A percentile compares a stretch with the other conserved stretches of the same genome.
These are phyloP conservation scores for Sebastes steindachneri DNA, from an alignment of 2,797 vertebrate genomes.

Conservation along the genomic window DNA sequence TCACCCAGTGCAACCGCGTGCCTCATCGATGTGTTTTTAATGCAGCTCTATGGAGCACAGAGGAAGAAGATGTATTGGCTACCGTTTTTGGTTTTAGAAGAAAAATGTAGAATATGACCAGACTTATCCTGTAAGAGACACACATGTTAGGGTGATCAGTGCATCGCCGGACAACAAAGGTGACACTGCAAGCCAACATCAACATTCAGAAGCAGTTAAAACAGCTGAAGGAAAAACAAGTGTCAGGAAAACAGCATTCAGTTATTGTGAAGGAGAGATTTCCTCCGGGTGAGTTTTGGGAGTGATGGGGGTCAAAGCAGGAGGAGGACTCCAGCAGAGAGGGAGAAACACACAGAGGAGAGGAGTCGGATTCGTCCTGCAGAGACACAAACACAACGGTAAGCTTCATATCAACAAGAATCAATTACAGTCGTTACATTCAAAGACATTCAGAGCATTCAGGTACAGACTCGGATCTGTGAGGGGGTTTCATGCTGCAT, in stretches of 20 bases:
- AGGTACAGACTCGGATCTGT: not conserved
- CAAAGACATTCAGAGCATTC: not conserved
- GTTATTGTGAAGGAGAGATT: not conserved
- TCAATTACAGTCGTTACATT: not conserved
- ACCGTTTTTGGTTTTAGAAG: no score
- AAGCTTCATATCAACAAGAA: not conserved
- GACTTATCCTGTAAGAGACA: not conserved
- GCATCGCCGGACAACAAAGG: not conserved
- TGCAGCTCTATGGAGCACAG: not conserved
- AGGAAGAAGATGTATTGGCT: not conserved
- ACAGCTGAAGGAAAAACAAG: not conserved
- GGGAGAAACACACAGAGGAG: constrained; percentile 35
- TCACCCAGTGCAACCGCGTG: no score
- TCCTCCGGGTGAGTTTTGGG: not conserved
- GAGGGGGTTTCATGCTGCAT: not conserved
- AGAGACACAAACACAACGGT: constrained; percentile 57
- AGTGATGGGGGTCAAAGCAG: constrained; percentile 8
- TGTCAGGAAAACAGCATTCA: constrained; percentile 7
- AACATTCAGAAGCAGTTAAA: not conserved
- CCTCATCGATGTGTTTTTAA: no score
- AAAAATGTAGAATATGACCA: not conserved
- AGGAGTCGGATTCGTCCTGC: constrained; percentile 44
- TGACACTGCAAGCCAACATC: not conserved
- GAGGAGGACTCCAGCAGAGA: constrained; percentile 12
- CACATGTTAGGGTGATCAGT: not conserved